A percentile compares a stretch with the other conserved stretches of the same genome.
These are phyloP conservation scores for Stictocephala bisonia DNA, from an alignment of 2,888 invertebrate species.

Conservation along the genomic window DNA sequence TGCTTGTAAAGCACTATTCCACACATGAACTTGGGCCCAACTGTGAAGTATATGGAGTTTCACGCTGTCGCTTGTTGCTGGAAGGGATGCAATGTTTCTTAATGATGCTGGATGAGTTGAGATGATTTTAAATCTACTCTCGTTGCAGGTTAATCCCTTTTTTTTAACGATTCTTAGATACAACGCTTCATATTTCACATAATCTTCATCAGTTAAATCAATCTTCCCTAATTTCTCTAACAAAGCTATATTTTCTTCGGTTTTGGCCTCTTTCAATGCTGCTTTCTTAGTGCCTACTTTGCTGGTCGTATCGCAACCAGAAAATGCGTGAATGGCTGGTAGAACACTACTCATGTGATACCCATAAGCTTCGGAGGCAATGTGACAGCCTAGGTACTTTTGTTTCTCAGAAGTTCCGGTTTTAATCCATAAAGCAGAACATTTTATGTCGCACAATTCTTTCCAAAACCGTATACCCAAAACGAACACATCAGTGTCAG, in stretches of 20 bases:
- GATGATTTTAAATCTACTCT: constrained; percentile 1
- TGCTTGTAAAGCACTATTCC: too few relatives aligned
- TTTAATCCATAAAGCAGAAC: constrained; percentile 26
- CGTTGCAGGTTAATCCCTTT: constrained; percentile 10
- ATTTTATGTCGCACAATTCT: neutral
- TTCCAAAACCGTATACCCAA: constrained; percentile 20
- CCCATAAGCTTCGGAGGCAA: constrained; percentile 5
- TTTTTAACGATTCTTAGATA: constrained; percentile 1
- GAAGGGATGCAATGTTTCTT: constrained; percentile 2
- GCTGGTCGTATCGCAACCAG: neutral
- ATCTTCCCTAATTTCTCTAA: neutral
- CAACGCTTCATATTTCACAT: neutral
- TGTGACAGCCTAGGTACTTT: constrained; percentile 15
- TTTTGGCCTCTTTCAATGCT: neutral
- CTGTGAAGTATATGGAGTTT: constrained; percentile 16
- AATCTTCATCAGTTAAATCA: neutral
- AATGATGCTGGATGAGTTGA: neutral
- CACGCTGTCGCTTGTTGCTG: neutral
- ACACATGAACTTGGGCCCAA: too few relatives aligned
- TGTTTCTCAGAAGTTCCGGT: constrained; percentile 1
- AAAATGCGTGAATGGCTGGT: too few relatives aligned
- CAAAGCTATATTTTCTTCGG: neutral
- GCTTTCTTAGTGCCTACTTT: neutral
- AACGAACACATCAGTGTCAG: constrained; percentile 17
- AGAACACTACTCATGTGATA: neutral